Conservation (phyloP, 2,797 vertebrate species). For the Clarias laeviceps region DNA sequence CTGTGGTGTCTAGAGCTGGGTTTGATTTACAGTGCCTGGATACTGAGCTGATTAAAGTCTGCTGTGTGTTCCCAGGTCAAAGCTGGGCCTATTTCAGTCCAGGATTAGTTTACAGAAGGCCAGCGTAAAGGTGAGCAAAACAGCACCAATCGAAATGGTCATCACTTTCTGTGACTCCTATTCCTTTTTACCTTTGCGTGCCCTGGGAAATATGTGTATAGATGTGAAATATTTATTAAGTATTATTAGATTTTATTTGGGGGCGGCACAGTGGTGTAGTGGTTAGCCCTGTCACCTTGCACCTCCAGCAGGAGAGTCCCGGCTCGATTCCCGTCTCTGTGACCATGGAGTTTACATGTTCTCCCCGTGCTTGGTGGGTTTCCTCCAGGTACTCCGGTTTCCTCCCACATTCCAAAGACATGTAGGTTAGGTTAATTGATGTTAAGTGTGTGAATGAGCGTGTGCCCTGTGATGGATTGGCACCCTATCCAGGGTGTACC, state of each 20-base stretch:
- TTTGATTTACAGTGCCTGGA: slow-evolving; percentile 31
- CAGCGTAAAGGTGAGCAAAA: slow-evolving; percentile 89
- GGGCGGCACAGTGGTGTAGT: too few relatives aligned
- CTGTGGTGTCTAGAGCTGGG: slow-evolving; percentile 4
- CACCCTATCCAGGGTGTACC: too few relatives aligned
- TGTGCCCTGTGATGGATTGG: too few relatives aligned
- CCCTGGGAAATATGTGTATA: neutral
- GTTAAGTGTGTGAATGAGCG: too few relatives aligned
- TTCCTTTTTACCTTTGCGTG: neutral
- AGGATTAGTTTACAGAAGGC: slow-evolving; percentile 99
- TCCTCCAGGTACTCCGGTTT: too few relatives aligned
- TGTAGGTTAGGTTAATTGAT: too few relatives aligned
- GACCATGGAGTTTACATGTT: too few relatives aligned
- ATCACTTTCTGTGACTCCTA: neutral
- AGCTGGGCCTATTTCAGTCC: slow-evolving; percentile 97
- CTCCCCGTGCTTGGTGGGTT: too few relatives aligned
- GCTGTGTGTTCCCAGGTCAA: slow-evolving; percentile 80
- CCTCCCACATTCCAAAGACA: too few relatives aligned
- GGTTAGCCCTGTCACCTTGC: too few relatives aligned
- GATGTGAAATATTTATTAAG: neutral
- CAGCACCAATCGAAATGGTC: neutral
- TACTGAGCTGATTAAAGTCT: slow-evolving; percentile 11
- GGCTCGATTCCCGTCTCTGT: too few relatives aligned
- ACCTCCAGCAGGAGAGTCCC: too few relatives aligned
- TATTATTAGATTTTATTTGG: neutral